Evolutionary conservation across 1,140 invertebrate genomes (phyloP), one percentile per base, ranked within the genome.

Genomic region (Bombus soroeensis): DNA sequence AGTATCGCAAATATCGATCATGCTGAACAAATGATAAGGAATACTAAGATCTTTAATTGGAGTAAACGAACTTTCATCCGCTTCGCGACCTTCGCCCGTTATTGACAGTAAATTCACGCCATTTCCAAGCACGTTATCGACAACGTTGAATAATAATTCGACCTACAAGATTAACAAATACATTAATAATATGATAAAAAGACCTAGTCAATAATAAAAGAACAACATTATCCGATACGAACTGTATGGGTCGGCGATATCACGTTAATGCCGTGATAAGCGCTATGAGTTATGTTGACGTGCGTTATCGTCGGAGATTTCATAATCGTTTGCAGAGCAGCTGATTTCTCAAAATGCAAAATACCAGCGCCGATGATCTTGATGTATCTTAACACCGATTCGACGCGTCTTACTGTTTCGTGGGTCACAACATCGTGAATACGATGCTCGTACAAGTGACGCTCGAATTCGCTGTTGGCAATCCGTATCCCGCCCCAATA

Each of bases 401-500:
- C 97, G 59, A 96, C 95, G 88, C 95, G 95, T 34, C 94, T 96
- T 53, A 96, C 91, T 0, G 97, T 97, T 84, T 97, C 96, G 91
- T 98, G 97, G 0, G 97, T 98, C 13, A 97, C 96, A 43, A 97
- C 96, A 90, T 98, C 97, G 91, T 98, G 98, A 84, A 98, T 97
- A 66, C 97, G 96, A 92, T 98, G 96, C 91, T 98, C 97, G 91
- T 98, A 98, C 12, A 98, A 94, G 87, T 97, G 97, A 94, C 97
- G 97, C 93, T 99, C 99, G 93, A 99, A 99, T 91, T 98, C 97
- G 37, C 97, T 96, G 92, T 98, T 97, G 13, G 98, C 97, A 94
- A 99, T 99, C 71, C 99, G 95, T 83, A 99, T 97, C 43, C 99
- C 99, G 70, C 99, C 99, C 99, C 99, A 99, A 94, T 99, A 99